These are phyloP conservation scores for Myotis vivesi DNA, from an alignment of 2,797 vertebrate genomes.

Conservation along the genomic window DNA sequence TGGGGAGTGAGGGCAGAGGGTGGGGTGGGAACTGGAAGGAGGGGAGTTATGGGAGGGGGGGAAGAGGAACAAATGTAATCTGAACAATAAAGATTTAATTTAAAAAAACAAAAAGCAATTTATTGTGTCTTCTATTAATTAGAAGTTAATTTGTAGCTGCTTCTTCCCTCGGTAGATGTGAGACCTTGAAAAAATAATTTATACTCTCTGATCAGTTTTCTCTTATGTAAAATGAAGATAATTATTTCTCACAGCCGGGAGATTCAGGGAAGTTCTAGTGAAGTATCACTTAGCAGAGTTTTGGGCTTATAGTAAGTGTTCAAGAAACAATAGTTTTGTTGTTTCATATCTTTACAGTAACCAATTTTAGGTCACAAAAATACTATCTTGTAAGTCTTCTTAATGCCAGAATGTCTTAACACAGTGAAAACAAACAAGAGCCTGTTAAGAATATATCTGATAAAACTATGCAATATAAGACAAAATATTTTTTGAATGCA, in stretches of 20 bases:
- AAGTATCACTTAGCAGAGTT: neutral
- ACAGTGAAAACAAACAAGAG: neutral
- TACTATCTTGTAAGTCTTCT: neutral
- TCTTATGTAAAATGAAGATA: neutral
- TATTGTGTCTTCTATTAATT: neutral
- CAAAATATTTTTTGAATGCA: neutral
- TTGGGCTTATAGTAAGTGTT: neutral
- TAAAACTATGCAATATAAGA: neutral
- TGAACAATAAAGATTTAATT: too few relatives aligned
- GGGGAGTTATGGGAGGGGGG: too few relatives aligned
- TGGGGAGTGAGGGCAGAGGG: too few relatives aligned
- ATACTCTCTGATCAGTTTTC: neutral
- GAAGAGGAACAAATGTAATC: too few relatives aligned
- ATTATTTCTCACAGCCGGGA: neutral
- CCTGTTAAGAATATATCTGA: neutral
- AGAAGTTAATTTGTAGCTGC: neutral
- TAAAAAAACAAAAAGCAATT: too few relatives aligned
- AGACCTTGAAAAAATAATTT: neutral
- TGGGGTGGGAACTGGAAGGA: too few relatives aligned
- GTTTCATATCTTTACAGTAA: neutral
- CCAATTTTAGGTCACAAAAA: neutral
- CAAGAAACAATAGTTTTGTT: neutral
- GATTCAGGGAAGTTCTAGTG: neutral
- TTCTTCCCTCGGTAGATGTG: neutral
- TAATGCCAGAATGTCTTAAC: neutral